phyloP scores from a whole-genome alignment of 2,113 vertebrate species.

The Aspidoscelis tigris region DNA sequence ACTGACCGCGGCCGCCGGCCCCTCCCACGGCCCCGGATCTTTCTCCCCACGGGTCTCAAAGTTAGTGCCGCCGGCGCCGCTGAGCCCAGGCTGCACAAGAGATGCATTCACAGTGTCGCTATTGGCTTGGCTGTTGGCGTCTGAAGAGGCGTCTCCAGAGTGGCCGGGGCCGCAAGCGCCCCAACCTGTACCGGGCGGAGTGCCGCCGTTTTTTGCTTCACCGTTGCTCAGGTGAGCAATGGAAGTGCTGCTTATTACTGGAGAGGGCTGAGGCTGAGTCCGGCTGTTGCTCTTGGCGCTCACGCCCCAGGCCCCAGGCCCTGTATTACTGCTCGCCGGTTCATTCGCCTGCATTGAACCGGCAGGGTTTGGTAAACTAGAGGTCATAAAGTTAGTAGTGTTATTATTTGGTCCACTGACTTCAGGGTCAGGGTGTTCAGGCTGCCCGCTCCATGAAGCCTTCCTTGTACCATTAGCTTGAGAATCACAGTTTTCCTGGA shows the following conservation, averaged over 20 bases:
- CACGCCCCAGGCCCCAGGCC: slow-evolving; percentile 84
- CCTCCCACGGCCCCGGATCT: slow-evolving; percentile 86
- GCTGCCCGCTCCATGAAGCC: slow-evolving; percentile 91
- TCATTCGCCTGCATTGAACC: slow-evolving; percentile 89
- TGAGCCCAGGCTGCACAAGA: slow-evolving; percentile 87
- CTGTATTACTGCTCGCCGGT: slow-evolving; percentile 78
- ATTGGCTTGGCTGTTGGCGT: slow-evolving; percentile 85
- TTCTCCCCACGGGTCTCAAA: slow-evolving; percentile 87
- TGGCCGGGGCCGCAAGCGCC: slow-evolving; percentile 85
- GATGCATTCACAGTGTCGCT: slow-evolving; percentile 99
- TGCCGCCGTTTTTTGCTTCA: slow-evolving; percentile 82
- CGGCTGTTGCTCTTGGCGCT: slow-evolving; percentile 83
- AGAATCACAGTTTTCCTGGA: slow-evolving; percentile 85
- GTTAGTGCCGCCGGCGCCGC: slow-evolving; percentile 84
- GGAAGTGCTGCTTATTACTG: slow-evolving; percentile 89
- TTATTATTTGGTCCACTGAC: slow-evolving; percentile 99
- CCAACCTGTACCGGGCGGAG: slow-evolving; percentile 89
- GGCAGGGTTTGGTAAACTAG: slow-evolving; percentile 98
- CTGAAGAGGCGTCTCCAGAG: slow-evolving; percentile 89
- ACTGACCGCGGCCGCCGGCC: slow-evolving; percentile 76
- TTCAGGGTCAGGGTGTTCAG: slow-evolving; percentile 96
- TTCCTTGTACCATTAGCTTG: slow-evolving; percentile 95
- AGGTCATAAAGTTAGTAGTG: slow-evolving; percentile 99
- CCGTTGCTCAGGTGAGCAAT: slow-evolving; percentile 86
- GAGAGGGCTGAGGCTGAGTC: slow-evolving; percentile 87